A percentile compares a stretch with the other conserved stretches of the same genome.
phyloP scores from a whole-genome alignment of 2,888 invertebrate species.

The Cheilosia pagana region DNA sequence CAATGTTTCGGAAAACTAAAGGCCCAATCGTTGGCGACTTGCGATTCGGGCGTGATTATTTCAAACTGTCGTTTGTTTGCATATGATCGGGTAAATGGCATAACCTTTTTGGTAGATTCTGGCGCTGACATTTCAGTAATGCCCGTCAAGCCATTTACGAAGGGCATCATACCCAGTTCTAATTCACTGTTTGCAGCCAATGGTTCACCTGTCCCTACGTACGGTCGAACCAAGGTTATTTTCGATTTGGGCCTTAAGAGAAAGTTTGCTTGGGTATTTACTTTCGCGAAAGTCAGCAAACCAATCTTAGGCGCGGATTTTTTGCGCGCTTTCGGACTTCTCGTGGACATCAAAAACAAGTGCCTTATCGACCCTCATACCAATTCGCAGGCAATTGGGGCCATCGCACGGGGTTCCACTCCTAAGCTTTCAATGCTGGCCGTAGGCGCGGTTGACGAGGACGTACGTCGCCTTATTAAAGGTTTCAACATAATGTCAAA shows the following conservation, averaged over 20 bases:
- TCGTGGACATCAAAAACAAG: background rate
- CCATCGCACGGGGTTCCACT: background rate
- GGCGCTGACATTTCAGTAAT: background rate
- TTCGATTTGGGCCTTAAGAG: background rate
- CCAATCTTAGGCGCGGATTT: background rate
- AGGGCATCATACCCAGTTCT: background rate
- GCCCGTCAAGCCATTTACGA: background rate
- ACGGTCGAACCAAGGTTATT: background rate
- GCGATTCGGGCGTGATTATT: constrained; percentile 3
- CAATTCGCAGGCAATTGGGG: background rate
- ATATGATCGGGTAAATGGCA: background rate
- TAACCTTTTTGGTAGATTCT: background rate
- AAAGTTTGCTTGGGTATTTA: background rate
- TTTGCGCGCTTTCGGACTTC: background rate
- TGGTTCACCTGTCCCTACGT: background rate
- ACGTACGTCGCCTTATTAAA: background rate
- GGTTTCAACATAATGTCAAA: constrained; percentile 12
- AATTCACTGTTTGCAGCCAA: background rate
- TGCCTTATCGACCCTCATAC: background rate
- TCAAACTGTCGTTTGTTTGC: background rate
- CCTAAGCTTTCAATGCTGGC: constrained; percentile 2
- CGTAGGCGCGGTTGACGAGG: background rate
- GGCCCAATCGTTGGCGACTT: constrained; percentile 27
- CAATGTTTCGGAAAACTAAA: constrained; percentile 18
- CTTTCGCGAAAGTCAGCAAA: background rate